These are phyloP conservation scores for Campoplex nolae DNA, from an alignment of 2,888 invertebrate genomes.

Conservation along the genomic window DNA sequence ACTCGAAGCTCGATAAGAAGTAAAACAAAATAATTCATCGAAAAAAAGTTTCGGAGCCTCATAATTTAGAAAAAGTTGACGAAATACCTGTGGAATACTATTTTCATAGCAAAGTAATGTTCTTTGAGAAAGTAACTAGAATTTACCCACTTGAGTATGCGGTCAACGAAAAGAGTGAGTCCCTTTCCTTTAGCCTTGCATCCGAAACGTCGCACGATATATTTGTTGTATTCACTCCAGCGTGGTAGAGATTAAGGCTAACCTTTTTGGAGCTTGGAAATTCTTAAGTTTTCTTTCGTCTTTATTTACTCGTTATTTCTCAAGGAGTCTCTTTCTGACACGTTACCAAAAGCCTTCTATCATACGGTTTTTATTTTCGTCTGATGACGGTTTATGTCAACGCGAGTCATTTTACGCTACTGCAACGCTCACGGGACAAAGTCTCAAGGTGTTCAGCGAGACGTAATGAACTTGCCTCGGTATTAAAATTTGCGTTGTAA, in stretches of 20 bases:
- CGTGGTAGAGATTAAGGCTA: slow-evolving; percentile 18
- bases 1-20: not conserved
- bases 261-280: slow-evolving; percentile 27
- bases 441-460: slow-evolving; percentile 37
- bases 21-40: not conserved
- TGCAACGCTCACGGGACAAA: slow-evolving; percentile 22
- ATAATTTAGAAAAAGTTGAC: not conserved
- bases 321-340: slow-evolving; percentile 39
- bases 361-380: slow-evolving; percentile 15
- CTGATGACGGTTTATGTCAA: slow-evolving; percentile 41
- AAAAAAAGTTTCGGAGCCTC: not conserved
- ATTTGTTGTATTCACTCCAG: slow-evolving; percentile 17
- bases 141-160: not conserved
- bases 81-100: not conserved
- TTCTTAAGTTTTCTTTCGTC: slow-evolving; percentile 70
- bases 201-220: slow-evolving; percentile 11
- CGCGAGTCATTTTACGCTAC: slow-evolving; percentile 71
- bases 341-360: slow-evolving; percentile 13
- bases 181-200: not conserved
- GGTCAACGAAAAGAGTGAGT: slow-evolving; percentile 20
- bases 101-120: not conserved
- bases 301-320: slow-evolving; percentile 76
- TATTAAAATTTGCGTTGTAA: slow-evolving; percentile 34
- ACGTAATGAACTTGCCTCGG: slow-evolving; percentile 26
- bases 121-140: not conserved